Conservation (phyloP, 2,888 invertebrate species). For the Reticulitermes lucifugus region DNA sequence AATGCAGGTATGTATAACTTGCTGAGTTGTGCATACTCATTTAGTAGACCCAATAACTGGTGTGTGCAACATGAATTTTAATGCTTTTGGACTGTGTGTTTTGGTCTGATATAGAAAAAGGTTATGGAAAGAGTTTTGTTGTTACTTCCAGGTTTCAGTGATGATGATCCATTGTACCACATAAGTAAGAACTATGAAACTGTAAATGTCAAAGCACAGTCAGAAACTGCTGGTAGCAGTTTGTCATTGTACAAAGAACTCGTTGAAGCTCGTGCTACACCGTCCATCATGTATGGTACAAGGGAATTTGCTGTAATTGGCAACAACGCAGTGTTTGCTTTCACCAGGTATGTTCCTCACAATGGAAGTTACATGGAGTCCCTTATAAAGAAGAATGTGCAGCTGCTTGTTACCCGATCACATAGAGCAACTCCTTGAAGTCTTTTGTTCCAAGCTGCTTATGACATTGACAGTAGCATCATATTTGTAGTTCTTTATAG, state of each 20-base stretch:
- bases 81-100: too few species aligned
- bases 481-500: too few species aligned
- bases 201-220: conserved; percentile 56
- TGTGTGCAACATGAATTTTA: too few species aligned
- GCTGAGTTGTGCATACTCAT: background rate
- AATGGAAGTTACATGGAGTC: background rate
- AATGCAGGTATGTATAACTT: conserved; percentile 48
- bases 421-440: too few species aligned
- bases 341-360: conserved; percentile 71
- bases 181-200: conserved; percentile 42
- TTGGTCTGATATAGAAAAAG: too few species aligned
- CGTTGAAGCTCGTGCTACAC: conserved; percentile 65
- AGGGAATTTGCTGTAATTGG: conserved; percentile 57
- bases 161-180: background rate
- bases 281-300: conserved; percentile 75
- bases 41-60: too few species aligned
- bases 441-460: too few species aligned
- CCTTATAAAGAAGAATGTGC: too few species aligned
- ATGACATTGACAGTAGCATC: too few species aligned
- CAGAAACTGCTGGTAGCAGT: conserved; percentile 55
- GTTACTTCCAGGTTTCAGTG: conserved; percentile 2
- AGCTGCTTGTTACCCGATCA: too few species aligned
- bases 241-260: conserved; percentile 61
- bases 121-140: too few species aligned
- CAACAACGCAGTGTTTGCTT: conserved; percentile 71